phyloP scores from a whole-genome alignment of 2,113 vertebrate species.

The Planiliza haematocheilus region DNA sequence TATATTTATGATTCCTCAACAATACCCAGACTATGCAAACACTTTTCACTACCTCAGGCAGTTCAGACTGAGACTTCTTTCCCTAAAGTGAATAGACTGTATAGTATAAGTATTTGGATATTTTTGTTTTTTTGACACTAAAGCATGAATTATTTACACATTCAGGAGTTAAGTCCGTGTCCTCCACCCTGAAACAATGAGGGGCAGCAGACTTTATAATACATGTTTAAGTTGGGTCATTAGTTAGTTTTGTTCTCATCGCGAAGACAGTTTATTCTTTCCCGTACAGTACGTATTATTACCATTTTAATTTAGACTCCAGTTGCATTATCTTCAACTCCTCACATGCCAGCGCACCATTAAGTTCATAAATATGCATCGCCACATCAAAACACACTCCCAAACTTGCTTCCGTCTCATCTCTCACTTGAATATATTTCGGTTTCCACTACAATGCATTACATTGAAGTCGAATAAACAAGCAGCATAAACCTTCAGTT shows the following conservation, averaged over 20 bases:
- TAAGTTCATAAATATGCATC: constrained; percentile 58
- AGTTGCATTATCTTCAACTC: constrained; percentile 32
- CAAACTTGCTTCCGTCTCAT: constrained; percentile 15
- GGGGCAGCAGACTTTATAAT: constrained; percentile 21
- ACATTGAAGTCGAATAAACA: constrained; percentile 48
- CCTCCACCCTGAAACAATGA: constrained; percentile 23
- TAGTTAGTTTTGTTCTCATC: constrained; percentile 23
- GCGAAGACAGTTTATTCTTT: constrained; percentile 12
- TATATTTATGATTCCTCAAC: constrained; percentile 43
- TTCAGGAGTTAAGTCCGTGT: constrained; percentile 43
- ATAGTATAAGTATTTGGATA: constrained; percentile 29
- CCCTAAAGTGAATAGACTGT: constrained; percentile 38
- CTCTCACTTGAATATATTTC: constrained; percentile 31
- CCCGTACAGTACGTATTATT: constrained; percentile 32
- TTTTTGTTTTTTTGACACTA: constrained; percentile 22
- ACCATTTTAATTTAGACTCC: constrained; percentile 42
- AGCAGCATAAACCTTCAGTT: constrained; percentile 35
- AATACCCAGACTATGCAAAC: constrained; percentile 55
- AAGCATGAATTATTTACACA: constrained; percentile 60
- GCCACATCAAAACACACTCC: constrained; percentile 34
- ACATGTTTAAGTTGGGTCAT: constrained; percentile 33
- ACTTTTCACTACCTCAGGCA: constrained; percentile 51
- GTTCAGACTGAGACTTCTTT: constrained; percentile 42
- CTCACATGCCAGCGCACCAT: constrained; percentile 42
- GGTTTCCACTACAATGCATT: constrained; percentile 24